Conservation (phyloP, 1,140 invertebrate species). For the Ditylenchus dipsaci region DNA sequence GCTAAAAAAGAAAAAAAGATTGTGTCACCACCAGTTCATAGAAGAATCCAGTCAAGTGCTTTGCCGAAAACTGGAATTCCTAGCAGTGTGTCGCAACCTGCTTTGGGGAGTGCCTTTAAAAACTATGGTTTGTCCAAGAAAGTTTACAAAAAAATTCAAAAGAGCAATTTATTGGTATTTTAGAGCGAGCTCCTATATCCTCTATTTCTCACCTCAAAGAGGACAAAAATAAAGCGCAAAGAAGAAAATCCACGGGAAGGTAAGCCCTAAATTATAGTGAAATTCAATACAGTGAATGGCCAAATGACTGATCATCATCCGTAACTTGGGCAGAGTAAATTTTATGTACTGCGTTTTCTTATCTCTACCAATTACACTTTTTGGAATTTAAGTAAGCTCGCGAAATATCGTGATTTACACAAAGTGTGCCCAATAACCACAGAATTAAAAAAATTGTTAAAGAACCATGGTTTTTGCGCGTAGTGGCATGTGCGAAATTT, state of each 20-base stretch:
- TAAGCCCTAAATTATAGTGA: not conserved
- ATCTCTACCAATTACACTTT: too few species aligned
- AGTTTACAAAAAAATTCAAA: not conserved
- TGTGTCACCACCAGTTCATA: not conserved
- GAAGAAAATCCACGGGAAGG: conserved; percentile 3
- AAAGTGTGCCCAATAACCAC: too few species aligned
- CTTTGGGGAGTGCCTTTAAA: not conserved
- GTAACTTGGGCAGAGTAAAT: too few species aligned
- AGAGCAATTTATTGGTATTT: not conserved
- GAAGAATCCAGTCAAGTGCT: not conserved
- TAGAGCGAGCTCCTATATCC: not conserved
- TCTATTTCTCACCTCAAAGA: not conserved
- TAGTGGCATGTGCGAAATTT: too few species aligned
- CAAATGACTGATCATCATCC: too few species aligned
- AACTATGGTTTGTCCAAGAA: not conserved
- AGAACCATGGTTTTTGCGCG: too few species aligned
- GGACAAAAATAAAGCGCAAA: not conserved
- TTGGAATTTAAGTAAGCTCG: too few species aligned
- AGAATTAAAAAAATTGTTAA: too few species aligned
- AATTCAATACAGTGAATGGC: too few species aligned
- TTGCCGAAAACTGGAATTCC: not conserved
- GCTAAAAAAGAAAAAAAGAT: not conserved
- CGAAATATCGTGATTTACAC: too few species aligned
- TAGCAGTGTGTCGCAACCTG: not conserved
- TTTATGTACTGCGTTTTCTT: too few species aligned